phyloP scores from a whole-genome alignment of 1,140 invertebrate species.

The Macrocentrus cingulum region DNA sequence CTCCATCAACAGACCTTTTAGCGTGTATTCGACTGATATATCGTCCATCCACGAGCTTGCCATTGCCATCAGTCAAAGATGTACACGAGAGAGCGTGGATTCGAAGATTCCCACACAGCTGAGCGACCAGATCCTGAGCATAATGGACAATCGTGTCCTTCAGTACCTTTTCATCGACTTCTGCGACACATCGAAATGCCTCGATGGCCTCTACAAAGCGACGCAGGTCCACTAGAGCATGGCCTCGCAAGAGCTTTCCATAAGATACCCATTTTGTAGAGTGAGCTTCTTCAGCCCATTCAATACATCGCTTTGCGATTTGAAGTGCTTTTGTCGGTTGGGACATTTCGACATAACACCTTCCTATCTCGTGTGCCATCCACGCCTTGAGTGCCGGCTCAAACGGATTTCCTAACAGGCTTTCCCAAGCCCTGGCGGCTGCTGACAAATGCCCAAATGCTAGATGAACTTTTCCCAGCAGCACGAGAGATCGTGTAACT shows the following conservation, averaged over 20 bases:
- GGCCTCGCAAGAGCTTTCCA: slow-evolving; percentile 38
- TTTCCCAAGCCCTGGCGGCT: slow-evolving; percentile 36
- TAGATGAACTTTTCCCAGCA: slow-evolving; percentile 43
- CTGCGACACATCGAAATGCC: slow-evolving; percentile 30
- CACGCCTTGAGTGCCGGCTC: slow-evolving; percentile 39
- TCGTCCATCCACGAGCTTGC: no score
- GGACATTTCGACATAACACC: slow-evolving; percentile 41
- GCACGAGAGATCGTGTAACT: slow-evolving; percentile 32
- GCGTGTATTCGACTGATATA: no score
- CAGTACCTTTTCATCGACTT: slow-evolving; percentile 31
- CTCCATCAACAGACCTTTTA: no score
- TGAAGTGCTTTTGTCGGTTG: slow-evolving; percentile 31
- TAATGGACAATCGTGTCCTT: slow-evolving; percentile 34
- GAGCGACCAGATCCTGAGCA: slow-evolving; percentile 36
- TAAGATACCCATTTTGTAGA: slow-evolving; percentile 43
- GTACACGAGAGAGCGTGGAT: background rate
- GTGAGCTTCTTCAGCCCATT: slow-evolving; percentile 26
- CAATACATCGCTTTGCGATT: slow-evolving; percentile 27
- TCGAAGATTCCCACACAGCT: slow-evolving; percentile 27
- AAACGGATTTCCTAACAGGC: slow-evolving; percentile 30
- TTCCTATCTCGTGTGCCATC: slow-evolving; percentile 40
- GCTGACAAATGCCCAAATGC: slow-evolving; percentile 42
- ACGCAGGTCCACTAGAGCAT: slow-evolving; percentile 30
- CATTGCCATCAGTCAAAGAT: background rate
- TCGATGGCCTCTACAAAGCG: slow-evolving; percentile 33